These are phyloP conservation scores for Troilus luridus DNA, from an alignment of 2,888 invertebrate species.

Conservation along the genomic window DNA sequence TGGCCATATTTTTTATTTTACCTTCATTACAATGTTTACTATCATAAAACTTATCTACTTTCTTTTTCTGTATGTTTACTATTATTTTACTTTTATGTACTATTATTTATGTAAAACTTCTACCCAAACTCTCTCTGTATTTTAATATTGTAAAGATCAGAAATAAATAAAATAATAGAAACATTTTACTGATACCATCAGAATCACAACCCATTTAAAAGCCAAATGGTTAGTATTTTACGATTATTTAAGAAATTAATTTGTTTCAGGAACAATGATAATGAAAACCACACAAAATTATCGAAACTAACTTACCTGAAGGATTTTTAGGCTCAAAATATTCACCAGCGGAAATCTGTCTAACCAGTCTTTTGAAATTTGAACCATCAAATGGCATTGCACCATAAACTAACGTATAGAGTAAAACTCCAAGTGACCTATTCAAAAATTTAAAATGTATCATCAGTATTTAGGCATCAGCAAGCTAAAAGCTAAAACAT, in stretches of 20 bases:
- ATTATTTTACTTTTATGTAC: too few species aligned
- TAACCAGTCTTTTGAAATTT: conserved; percentile 92
- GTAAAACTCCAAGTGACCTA: conserved; percentile 94
- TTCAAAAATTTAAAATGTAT: background rate
- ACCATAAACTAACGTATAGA: conserved; percentile 98
- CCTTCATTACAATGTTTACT: too few species aligned
- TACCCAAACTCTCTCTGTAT: too few species aligned
- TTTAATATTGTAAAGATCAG: too few species aligned
- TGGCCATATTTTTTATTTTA: too few species aligned
- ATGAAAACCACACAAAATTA: background rate
- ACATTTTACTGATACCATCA: too few species aligned
- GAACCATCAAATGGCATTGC: conserved; percentile 99
- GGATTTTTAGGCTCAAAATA: conserved; percentile 97
- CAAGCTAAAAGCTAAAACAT: background rate
- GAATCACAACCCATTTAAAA: too few species aligned
- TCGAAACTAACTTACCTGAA: conserved; percentile 71
- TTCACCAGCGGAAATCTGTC: conserved; percentile 85
- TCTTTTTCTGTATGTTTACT: too few species aligned
- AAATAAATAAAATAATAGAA: conserved; percentile 39
- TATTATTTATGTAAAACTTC: too few species aligned
- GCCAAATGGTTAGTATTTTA: background rate
- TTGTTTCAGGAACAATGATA: background rate
- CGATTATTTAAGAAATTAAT: background rate
- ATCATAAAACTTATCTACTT: too few species aligned
- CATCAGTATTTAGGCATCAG: background rate